These are phyloP conservation scores for Caradrina clavipalpis DNA, from an alignment of 2,888 invertebrate genomes.

Conservation along the genomic window DNA sequence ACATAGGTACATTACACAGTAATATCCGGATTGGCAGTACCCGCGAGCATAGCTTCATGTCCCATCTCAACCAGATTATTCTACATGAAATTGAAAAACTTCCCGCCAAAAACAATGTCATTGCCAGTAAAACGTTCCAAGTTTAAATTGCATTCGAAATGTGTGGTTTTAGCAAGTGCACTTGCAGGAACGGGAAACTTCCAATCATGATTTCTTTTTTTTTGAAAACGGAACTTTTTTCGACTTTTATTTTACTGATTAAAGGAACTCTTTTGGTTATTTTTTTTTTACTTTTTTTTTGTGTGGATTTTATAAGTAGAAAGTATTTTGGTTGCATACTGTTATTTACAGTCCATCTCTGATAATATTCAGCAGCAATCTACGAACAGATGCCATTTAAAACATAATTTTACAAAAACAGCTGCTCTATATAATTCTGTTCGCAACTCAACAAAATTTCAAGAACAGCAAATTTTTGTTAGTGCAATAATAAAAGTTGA, in stretches of 20 bases:
- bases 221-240: neutral
- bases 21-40: constrained; percentile 45
- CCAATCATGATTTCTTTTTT: neutral
- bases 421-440: too few relatives aligned
- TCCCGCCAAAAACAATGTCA: constrained; percentile 45
- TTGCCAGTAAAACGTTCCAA: constrained; percentile 40
- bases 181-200: constrained; percentile 11
- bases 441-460: too few relatives aligned
- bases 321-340: too few relatives aligned
- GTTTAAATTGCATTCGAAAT: constrained; percentile 56
- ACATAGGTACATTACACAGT: constrained; percentile 16
- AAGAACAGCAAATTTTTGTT: too few relatives aligned
- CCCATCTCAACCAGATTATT: constrained; percentile 42
- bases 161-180: constrained; percentile 26
- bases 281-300: too few relatives aligned
- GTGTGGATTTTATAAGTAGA: too few relatives aligned
- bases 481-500: too few relatives aligned
- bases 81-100: constrained; percentile 53
- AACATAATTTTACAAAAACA: too few relatives aligned
- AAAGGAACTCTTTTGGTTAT: too few relatives aligned
- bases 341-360: too few relatives aligned
- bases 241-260: neutral
- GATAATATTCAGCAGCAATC: too few relatives aligned
- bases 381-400: too few relatives aligned
- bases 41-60: constrained; percentile 7